A percentile compares a stretch with the other conserved stretches of the same genome.
Evolutionary conservation across 2,888 invertebrate genomes (phyloP).

Genomic region (Oeneis ivallda): DNA sequence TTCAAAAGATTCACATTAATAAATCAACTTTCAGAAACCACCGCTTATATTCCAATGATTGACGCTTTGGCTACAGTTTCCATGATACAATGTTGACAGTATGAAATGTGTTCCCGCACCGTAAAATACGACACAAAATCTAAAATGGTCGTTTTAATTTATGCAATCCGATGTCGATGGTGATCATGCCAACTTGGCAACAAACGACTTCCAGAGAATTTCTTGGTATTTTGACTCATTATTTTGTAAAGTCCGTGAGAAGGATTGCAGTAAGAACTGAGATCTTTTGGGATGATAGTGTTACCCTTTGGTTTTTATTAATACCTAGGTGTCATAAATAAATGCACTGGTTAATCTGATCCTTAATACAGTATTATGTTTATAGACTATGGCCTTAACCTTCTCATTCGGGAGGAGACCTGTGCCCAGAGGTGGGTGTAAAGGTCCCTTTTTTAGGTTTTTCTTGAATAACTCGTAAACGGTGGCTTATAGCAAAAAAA

Average conservation of each 20-base stretch:
- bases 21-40: not conserved
- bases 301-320: not conserved
- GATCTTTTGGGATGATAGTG: not conserved
- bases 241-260: constrained; percentile 1
- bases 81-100: constrained; percentile 8
- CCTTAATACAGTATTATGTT: too few species aligned
- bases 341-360: not conserved
- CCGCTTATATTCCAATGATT: not conserved
- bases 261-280: not conserved
- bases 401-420: too few species aligned
- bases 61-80: constrained; percentile 1
- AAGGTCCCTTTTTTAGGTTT: too few species aligned
- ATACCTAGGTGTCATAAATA: too few species aligned
- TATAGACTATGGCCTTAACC: too few species aligned
- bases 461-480: too few species aligned
- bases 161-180: constrained; percentile 31
- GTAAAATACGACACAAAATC: constrained; percentile 24
- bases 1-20: not conserved
- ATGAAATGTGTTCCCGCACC: constrained; percentile 8
- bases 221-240: constrained; percentile 20
- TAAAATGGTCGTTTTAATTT: constrained; percentile 26
- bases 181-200: constrained; percentile 41
- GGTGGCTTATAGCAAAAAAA: too few species aligned
- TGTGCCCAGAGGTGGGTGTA: too few species aligned
- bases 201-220: constrained; percentile 5